Evolutionary conservation across 2,888 invertebrate species (phyloP), one percentile per base, ranked within the genome.

Genomic region (Deilephila elpenor): DNA sequence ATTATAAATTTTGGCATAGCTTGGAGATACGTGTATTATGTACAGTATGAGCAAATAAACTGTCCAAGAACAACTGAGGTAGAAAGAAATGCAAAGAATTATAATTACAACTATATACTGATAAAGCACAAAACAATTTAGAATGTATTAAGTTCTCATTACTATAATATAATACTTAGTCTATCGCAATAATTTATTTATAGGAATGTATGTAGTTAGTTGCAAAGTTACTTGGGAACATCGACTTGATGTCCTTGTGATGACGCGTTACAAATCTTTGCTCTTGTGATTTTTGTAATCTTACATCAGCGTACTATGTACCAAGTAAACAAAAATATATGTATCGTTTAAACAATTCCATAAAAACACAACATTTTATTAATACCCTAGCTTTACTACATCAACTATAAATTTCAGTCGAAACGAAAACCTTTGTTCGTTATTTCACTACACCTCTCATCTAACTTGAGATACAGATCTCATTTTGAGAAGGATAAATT

Each of bases 161-260:
- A 80, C 44, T 74, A 78, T 75, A 78, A 78, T 75, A 78, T 80
- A 80, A 59, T 75, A 81, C 81, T 79, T 82, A 56, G 56, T 56
- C 56, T 56, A 82, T 79, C 73, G 78, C 80, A 75, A 80, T 75
- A 78, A 77, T 82, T 81, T 88, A 89, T 89, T 81, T 88, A 90
- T 85, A 89, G 92, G 92, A 92, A 92, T 92, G 92, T 92, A 82
- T 83, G 82, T 80, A 82, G 77, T 80, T 32, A 71, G n/a, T 29
- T 51, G 59, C 17, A 71, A 20, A 62, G 29, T 72, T 76, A 44
- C 44, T 78, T 80, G 77, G 73, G 75, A 73, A 73, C 74, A 77
- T 77, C 73, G 72, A 75, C 70, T 71, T 37, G 74, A 73, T 76
- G 72, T 62, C 71, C 64, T 73, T 75, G 78, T 74, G 67, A 67